Conservation (phyloP, 2,888 invertebrate genomes). For the Nowickia ferox region DNA sequence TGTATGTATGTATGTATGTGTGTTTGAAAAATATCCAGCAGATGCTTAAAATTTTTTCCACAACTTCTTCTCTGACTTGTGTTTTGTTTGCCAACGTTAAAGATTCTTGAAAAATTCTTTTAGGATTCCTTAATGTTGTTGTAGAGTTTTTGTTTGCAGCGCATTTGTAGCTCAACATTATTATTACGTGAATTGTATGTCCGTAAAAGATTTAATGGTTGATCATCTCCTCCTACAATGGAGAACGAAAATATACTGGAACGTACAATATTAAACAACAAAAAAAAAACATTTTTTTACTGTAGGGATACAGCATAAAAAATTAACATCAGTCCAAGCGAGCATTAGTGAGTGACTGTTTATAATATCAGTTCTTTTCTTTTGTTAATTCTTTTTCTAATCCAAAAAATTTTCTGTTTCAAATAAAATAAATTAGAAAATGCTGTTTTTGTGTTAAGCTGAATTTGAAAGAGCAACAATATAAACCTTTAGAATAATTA, state of each 20-base stretch:
- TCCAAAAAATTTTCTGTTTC: not conserved
- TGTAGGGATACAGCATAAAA: not conserved
- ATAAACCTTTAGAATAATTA: slow-evolving; percentile 12
- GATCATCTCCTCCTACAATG: not conserved
- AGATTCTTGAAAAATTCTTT: slow-evolving; percentile 54
- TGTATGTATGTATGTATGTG: not conserved
- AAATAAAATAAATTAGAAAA: not conserved
- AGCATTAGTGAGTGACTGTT: slow-evolving; percentile 10
- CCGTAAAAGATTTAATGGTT: not conserved
- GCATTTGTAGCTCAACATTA: slow-evolving; percentile 14
- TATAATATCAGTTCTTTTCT: not conserved
- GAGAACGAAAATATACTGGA: not conserved
- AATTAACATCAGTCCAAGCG: slow-evolving; percentile 10
- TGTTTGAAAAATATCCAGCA: slow-evolving; percentile 50
- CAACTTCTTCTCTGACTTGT: slow-evolving; percentile 39
- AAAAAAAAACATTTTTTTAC: no score
- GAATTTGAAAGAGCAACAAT: not conserved
- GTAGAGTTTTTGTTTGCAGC: slow-evolving; percentile 3
- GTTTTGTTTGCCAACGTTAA: slow-evolving; percentile 46
- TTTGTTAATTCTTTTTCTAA: not conserved
- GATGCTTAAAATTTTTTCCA: slow-evolving; percentile 61
- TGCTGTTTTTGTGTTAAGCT: not conserved
- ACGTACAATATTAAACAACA: no score
- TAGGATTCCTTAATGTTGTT: slow-evolving; percentile 47
- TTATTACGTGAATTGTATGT: slow-evolving; percentile 26